Evolutionary conservation across 2,888 invertebrate genomes (phyloP).

Genomic region (Theristus sp.): DNA sequence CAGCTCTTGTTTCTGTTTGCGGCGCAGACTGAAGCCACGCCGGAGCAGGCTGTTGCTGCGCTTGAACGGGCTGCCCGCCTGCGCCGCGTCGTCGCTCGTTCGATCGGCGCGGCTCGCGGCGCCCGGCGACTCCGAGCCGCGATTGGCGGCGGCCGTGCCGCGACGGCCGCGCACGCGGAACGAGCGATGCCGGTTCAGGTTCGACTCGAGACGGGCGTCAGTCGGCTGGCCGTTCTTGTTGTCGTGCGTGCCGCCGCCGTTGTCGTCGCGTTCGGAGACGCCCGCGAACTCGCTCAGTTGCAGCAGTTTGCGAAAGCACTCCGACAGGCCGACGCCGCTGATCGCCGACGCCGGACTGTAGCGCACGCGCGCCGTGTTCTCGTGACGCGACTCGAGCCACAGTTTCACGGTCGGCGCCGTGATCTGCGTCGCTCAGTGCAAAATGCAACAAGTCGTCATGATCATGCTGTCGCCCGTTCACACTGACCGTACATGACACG

Average conservation of each 20-base stretch:
- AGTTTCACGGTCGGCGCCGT: constrained; percentile 58
- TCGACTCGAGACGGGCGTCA: background rate
- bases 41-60: background rate
- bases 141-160: background rate
- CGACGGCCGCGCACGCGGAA: background rate
- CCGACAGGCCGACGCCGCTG: constrained; percentile 50
- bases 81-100: background rate
- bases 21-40: background rate
- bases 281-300: constrained; percentile 49
- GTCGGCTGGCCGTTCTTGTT: background rate
- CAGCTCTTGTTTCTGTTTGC: constrained; percentile 11
- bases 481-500: too few species aligned
- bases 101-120: background rate
- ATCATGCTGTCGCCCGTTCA: too few species aligned
- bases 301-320: constrained; percentile 58
- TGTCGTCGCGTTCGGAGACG: constrained; percentile 12
- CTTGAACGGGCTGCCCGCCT: too few species aligned
- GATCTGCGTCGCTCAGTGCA: too few species aligned
- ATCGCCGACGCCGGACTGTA: constrained; percentile 34
- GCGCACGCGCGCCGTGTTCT: constrained; percentile 25
- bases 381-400: constrained; percentile 49
- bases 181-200: background rate
- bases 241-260: background rate
- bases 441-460: too few species aligned
- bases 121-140: background rate